Conservation (phyloP, 2,113 vertebrate genomes). For the Melanerpes aurifrons region DNA sequence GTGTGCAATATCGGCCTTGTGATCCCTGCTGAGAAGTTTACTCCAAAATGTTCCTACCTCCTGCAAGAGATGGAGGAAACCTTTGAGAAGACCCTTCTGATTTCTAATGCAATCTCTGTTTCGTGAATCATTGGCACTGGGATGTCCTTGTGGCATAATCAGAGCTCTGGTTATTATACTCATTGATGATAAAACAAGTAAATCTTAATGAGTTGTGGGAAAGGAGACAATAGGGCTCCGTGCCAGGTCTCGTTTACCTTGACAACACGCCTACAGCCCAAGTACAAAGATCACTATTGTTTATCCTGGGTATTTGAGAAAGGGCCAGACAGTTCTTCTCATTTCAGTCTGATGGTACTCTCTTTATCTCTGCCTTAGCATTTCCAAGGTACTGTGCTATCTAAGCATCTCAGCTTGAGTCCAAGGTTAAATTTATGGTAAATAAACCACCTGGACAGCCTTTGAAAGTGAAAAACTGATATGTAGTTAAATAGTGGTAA, state of each 20-base stretch:
- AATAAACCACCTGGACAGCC: conserved; percentile 49
- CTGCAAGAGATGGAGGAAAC: background rate
- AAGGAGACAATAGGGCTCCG: conserved; percentile 68
- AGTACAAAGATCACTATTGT: conserved; percentile 75
- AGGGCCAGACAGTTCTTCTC: conserved; percentile 52
- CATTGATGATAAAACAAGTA: conserved; percentile 69
- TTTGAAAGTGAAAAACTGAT: conserved; percentile 66
- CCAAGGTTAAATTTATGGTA: conserved; percentile 56
- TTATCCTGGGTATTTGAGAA: conserved; percentile 50
- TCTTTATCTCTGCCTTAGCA: conserved; percentile 54
- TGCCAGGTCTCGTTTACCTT: conserved; percentile 75
- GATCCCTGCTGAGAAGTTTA: background rate
- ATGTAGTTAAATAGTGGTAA: conserved; percentile 50
- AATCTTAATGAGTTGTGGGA: conserved; percentile 73
- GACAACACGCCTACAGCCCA: conserved; percentile 74
- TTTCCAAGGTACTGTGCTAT: conserved; percentile 49
- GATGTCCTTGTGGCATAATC: conserved; percentile 71
- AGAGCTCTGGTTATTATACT: conserved; percentile 59
- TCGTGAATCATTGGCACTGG: conserved; percentile 58
- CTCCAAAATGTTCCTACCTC: background rate
- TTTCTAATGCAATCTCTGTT: conserved; percentile 1
- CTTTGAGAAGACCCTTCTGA: conserved; percentile 14
- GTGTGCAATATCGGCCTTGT: background rate
- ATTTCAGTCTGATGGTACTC: conserved; percentile 37
- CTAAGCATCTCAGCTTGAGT: conserved; percentile 52